Base-by-base conservation (phyloP, 2,797 vertebrate species). In the Microctenopoma stevenorrisi region DNA sequence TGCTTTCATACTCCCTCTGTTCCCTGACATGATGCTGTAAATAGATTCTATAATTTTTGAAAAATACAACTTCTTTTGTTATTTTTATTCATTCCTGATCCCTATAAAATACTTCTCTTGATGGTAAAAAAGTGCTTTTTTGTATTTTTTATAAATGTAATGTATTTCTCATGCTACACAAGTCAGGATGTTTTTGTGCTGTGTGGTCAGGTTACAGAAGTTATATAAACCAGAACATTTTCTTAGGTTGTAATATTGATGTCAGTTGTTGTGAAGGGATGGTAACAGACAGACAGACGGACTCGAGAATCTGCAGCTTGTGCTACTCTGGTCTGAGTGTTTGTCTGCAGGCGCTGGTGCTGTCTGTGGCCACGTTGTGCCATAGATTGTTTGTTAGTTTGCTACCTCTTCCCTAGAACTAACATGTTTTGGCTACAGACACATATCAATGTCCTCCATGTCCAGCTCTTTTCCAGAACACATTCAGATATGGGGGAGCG, bases 1-100 rank as follows among this genome's bases (percentile, higher is more conserved):
- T 86, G 73, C 79, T 91, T 91, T 91, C 84, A 79, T 90, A 90
- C 74, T 72, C 63, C 22, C 22, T 22, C 22, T 22, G 22, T 22
- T 22, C 22, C 86, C 74, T 57, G 78, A 90, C 76, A 63, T 50
- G 68, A 78, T 42, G 73, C 88, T 94, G 93, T 94, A 94, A 92
- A 94, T 94, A 94, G 77, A 89, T 81, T 85, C 68, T 74, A 75
- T 90, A 72, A 53, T 33, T 78, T 88, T 88, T 77, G 73, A 74
- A 72, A 40, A 48, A 61, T 62, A 42, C 62, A 81, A 79, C 92
- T 88, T 87, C 5, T 86, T 90, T 86, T 92, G 92, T 93, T 94
- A 89, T 94, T 94, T 65, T 71, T 80, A 66, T 78, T 89, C 71
- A 93, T 93, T 94, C 93, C 90, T 91, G 89, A 89, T 86, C 75